Evolutionary conservation across 2,888 invertebrate genomes (phyloP), one percentile per base, ranked within the genome.

Genomic region (Drosophila atripex): DNA sequence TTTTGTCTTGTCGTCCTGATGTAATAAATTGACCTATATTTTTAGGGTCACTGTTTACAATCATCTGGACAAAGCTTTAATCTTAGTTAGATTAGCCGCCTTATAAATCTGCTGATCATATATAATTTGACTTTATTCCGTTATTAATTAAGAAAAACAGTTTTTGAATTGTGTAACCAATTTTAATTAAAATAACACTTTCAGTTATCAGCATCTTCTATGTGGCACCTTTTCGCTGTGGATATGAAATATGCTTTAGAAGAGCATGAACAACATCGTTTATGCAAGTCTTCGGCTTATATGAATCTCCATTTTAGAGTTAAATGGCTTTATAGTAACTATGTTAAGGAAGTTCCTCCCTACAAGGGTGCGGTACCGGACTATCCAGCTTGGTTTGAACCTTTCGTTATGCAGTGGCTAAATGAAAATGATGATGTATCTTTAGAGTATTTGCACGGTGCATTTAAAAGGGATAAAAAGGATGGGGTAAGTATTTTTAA

Each of bases 391-490:
- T 99, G 99, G 99, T 99, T 99, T 92, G 99, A 99, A 91, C 99
- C 99, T n/a, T 99, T 99, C 92, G 99, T 99, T 45, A 99, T 99
- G 99, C 99, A 99, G 91, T 99, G 99, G 99, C 94, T 99, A 41
- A 99, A 99, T 90, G 99, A 99, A 92, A 99, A 99, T 91, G 99
- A 99, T 90, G 99, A 99, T 86, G 99, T 99, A 1, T 99, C 99
- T 0, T 93, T 99, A 89, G 99, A 99, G 92, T 99, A 99, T 92
- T 95, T 99, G 76, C 97, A 99, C 91, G 98, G 99, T 92, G 99
- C 99, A 85, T 99, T 99, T 92, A 98, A 97, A 91, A 95, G 99
- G 91, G 99, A 99, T 93, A 97, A 97, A 92, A 96, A 97, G 92
- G 98, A 98, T 91, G 96, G 96, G 93, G 98, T 98, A 92, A 93